Evolutionary conservation across 2,888 invertebrate genomes (phyloP).

Genomic region (Hetaerina titia): DNA sequence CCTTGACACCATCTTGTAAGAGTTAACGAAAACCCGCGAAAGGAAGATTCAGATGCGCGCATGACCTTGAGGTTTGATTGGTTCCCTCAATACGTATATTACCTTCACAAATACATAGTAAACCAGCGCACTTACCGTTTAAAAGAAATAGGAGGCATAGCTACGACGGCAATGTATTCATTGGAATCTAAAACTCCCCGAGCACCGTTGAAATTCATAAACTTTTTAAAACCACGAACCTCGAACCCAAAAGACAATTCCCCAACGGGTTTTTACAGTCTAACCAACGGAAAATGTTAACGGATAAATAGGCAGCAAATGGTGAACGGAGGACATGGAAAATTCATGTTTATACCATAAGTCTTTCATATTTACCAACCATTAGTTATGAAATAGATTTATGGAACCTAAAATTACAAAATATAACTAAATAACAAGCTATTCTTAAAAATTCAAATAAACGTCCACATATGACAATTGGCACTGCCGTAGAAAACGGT

Average conservation of each 20-base stretch:
- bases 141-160: background rate
- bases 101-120: background rate
- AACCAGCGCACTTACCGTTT: background rate
- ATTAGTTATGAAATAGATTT: background rate
- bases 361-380: background rate
- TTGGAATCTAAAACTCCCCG: background rate
- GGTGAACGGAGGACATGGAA: background rate
- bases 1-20: constrained; percentile 68
- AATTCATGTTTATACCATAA: no score
- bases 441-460: background rate
- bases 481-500: background rate
- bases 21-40: constrained; percentile 68
- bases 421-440: background rate
- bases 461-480: background rate
- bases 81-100: background rate
- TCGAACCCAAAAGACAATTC: constrained; percentile 24
- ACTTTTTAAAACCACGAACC: background rate
- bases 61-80: constrained; percentile 68
- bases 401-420: background rate
- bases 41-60: constrained; percentile 56
- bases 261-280: background rate
- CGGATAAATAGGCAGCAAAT: background rate
- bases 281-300: background rate
- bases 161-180: background rate
- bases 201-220: background rate